Percentiles rank a stretch among this genome's conserved stretches.
Evolutionary conservation across 2,888 invertebrate genomes (phyloP).

Genomic region (Drosophila emarginata): DNA sequence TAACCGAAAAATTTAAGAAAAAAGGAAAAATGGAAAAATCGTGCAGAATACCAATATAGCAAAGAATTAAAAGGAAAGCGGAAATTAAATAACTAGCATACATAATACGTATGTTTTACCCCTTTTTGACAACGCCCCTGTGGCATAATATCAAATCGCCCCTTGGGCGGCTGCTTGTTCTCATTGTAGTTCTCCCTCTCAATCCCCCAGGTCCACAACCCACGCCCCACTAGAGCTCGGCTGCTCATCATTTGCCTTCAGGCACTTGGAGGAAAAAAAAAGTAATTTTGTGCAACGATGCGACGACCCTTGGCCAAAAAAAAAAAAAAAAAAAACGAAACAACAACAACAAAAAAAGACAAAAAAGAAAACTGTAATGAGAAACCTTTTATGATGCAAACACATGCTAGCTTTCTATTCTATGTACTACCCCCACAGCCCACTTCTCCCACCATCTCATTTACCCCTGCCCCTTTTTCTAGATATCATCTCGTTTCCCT

Average conservation of each 20-base stretch:
- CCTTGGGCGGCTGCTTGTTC: constrained; percentile 16
- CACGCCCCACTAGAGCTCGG: constrained; percentile 15
- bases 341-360: constrained; percentile 34
- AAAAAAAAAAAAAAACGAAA: constrained; percentile 13
- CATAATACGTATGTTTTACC: neutral
- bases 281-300: constrained; percentile 75
- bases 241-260: constrained; percentile 14
- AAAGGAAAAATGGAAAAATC: too few species aligned
- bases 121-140: neutral
- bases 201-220: neutral
- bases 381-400: constrained; percentile 73
- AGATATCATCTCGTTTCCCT: constrained; percentile 48
- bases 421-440: neutral
- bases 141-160: neutral
- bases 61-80: neutral
- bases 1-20: neutral
- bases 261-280: constrained; percentile 40
- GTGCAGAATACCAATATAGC: too few species aligned
- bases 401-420: constrained; percentile 66
- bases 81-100: too few species aligned
- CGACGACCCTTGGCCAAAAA: constrained; percentile 74
- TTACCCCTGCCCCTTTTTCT: neutral
- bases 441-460: neutral
- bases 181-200: constrained; percentile 10
- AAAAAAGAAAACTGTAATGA: constrained; percentile 62